Evolutionary conservation across 2,888 invertebrate genomes (phyloP).

Genomic region (Lordiphosa andalusiaca): DNA sequence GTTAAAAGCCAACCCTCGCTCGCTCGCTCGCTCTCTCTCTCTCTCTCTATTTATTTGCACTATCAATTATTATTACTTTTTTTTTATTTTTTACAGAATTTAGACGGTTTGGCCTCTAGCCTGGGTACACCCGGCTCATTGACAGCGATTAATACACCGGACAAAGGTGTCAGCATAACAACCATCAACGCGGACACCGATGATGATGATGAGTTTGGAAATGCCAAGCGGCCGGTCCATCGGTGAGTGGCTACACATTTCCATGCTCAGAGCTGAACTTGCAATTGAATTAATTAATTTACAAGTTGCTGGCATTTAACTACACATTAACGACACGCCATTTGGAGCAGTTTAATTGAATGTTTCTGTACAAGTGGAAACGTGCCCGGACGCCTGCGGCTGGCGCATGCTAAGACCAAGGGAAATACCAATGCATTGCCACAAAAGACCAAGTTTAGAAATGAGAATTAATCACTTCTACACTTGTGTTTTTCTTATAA

Average conservation of each 20-base stretch:
- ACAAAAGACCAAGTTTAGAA: too few relatives aligned
- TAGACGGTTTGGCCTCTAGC: slow-evolving; percentile 63
- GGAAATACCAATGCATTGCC: too few relatives aligned
- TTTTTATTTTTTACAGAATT: slow-evolving; percentile 45
- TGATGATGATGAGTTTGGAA: slow-evolving; percentile 66
- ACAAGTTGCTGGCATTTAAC: slow-evolving; percentile 26
- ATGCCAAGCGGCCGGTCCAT: slow-evolving; percentile 55
- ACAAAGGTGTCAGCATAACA: slow-evolving; percentile 45
- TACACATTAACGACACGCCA: slow-evolving; percentile 24
- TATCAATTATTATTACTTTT: slow-evolving; percentile 19
- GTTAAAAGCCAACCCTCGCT: slow-evolving; percentile 17
- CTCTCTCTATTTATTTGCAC: slow-evolving; percentile 11
- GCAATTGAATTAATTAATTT: slow-evolving; percentile 59
- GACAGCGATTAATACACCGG: slow-evolving; percentile 35
- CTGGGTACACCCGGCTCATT: slow-evolving; percentile 40
- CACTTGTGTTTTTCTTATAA: too few relatives aligned
- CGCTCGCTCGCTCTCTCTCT: neutral
- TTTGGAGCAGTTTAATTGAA: slow-evolving; percentile 33
- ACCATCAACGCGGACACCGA: slow-evolving; percentile 63
- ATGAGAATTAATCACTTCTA: too few relatives aligned
- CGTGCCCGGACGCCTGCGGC: slow-evolving; percentile 26
- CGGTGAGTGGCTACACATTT: slow-evolving; percentile 46
- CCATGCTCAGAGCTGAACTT: slow-evolving; percentile 35
- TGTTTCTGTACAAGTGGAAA: slow-evolving; percentile 17
- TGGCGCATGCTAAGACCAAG: too few relatives aligned